Percentiles rank a stretch among this genome's conserved stretches.
phyloP scores from a whole-genome alignment of 2,797 vertebrate genomes.

The Gymnoscopelus braueri region DNA sequence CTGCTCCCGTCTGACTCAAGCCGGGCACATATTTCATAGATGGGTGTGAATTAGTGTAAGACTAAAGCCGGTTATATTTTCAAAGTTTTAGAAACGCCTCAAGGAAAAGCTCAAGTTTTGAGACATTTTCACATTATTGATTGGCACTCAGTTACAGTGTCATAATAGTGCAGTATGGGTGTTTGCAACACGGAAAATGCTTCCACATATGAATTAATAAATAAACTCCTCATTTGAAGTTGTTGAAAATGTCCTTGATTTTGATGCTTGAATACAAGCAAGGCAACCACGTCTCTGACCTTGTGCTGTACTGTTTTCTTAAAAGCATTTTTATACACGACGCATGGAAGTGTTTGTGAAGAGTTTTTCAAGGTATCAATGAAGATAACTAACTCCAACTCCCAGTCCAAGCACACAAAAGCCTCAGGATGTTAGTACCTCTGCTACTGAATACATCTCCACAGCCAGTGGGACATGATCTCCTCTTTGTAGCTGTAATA shows the following conservation, averaged over 20 bases:
- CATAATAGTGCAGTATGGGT: too few species aligned
- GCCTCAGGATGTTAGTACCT: constrained; percentile 1
- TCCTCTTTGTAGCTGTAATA: neutral
- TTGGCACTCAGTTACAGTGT: too few species aligned
- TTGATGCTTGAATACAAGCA: neutral
- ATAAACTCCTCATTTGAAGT: too few species aligned
- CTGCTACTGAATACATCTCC: neutral
- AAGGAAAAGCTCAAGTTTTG: too few species aligned
- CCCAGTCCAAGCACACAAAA: constrained; percentile 16
- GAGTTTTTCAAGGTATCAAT: constrained; percentile 10
- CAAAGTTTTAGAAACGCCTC: too few species aligned
- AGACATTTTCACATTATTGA: too few species aligned
- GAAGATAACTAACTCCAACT: constrained; percentile 1
- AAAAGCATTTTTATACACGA: neutral
- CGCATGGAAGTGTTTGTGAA: neutral
- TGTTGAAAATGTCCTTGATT: constrained; percentile 1
- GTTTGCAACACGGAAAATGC: too few species aligned
- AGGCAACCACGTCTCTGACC: neutral
- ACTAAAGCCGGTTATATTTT: too few species aligned
- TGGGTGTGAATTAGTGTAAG: too few species aligned
- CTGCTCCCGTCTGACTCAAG: too few species aligned
- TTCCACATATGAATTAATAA: too few species aligned
- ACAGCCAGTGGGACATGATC: neutral
- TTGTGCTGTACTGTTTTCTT: constrained; percentile 1
- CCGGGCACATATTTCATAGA: too few species aligned